These are phyloP conservation scores for Phoxinus phoxinus DNA, from an alignment of 2,113 vertebrate species.

Conservation along the genomic window DNA sequence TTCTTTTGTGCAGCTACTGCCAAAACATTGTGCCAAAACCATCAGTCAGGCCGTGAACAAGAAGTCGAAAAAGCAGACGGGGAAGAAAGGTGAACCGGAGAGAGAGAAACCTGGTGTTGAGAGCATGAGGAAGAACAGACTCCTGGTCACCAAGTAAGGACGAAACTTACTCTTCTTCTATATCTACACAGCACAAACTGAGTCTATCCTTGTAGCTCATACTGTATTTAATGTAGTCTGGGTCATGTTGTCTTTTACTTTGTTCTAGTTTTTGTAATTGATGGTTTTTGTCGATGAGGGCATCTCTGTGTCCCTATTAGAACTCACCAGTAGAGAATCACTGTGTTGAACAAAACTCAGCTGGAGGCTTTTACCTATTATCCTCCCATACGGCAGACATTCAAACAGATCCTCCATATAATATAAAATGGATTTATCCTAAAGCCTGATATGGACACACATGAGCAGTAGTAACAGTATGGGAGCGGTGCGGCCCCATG, in stretches of 20 bases:
- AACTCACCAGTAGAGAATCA: neutral
- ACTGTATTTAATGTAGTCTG: neutral
- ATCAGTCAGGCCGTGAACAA: constrained; percentile 99
- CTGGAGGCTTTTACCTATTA: constrained; percentile 37
- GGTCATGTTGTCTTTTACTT: neutral
- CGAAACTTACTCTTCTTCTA: neutral
- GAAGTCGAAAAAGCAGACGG: constrained; percentile 96
- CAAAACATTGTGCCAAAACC: constrained; percentile 99
- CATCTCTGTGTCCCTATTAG: neutral
- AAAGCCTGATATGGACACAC: constrained; percentile 33
- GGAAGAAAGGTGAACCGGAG: constrained; percentile 98
- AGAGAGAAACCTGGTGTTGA: constrained; percentile 97
- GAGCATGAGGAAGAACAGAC: constrained; percentile 99
- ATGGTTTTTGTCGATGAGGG: neutral
- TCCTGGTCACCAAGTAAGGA: constrained; percentile 97
- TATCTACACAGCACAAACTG: too few species aligned
- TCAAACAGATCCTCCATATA: constrained; percentile 16
- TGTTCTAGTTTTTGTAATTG: neutral
- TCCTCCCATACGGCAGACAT: constrained; percentile 20
- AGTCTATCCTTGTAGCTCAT: neutral
- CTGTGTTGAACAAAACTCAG: constrained; percentile 6
- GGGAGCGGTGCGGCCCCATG: neutral
- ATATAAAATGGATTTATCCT: constrained; percentile 48
- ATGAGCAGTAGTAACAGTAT: constrained; percentile 27
- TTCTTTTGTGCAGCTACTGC: constrained; percentile 83